Evolutionary conservation across 2,113 vertebrate genomes (phyloP).

Genomic region (Dissostichus mawsoni): DNA sequence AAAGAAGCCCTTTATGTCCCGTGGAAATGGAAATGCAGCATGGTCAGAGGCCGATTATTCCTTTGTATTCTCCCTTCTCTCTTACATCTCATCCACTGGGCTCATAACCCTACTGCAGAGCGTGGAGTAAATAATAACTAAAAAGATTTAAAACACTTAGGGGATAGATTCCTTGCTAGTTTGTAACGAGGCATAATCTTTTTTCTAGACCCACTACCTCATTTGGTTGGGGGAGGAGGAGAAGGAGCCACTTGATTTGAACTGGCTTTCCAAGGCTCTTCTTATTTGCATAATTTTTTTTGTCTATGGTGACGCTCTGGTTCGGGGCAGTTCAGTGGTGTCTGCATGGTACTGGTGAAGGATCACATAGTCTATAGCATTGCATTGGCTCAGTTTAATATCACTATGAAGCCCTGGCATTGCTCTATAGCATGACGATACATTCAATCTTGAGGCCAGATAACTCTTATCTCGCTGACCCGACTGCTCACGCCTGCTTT

Average conservation of each 20-base stretch:
- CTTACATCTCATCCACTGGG: constrained; percentile 20
- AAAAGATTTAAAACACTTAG: constrained; percentile 43
- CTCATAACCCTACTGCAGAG: constrained; percentile 43
- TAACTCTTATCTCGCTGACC: constrained; percentile 86
- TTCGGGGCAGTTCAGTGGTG: constrained; percentile 87
- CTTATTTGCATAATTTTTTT: constrained; percentile 99
- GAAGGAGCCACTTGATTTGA: constrained; percentile 80
- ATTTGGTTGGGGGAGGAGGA: constrained; percentile 77
- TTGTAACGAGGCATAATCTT: constrained; percentile 44
- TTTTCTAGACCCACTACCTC: constrained; percentile 54
- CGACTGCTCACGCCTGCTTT: constrained; percentile 79
- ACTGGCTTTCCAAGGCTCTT: constrained; percentile 85
- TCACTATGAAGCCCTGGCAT: constrained; percentile 89
- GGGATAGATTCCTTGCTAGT: constrained; percentile 21
- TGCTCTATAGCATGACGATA: constrained; percentile 81
- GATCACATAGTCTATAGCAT: constrained; percentile 83
- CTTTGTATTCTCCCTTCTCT: constrained; percentile 55
- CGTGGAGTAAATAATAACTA: constrained; percentile 53
- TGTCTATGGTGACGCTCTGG: constrained; percentile 92
- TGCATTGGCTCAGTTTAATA: constrained; percentile 84
- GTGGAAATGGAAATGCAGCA: constrained; percentile 68
- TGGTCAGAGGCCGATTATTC: constrained; percentile 59
- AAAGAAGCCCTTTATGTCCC: constrained; percentile 72
- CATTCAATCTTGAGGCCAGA: constrained; percentile 82
- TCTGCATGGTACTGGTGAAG: constrained; percentile 86